Percentiles rank a stretch among this genome's conserved stretches.
Conservation (phyloP, 2,888 invertebrate genomes). For the Clusia tigrina region DNA sequence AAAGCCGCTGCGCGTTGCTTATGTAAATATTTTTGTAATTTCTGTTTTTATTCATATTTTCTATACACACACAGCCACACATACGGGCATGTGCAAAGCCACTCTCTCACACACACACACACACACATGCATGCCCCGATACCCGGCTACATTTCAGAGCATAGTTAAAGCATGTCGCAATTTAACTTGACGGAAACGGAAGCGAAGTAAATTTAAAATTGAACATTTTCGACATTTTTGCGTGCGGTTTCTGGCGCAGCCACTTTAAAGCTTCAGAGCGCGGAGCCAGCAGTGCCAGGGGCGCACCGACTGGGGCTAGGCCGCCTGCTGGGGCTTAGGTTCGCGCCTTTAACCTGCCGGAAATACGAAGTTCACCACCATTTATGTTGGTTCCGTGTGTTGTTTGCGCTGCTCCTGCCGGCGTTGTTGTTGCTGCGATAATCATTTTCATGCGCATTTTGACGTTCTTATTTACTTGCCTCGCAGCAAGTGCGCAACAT, state of each 20-base stretch:
- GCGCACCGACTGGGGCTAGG: too few relatives aligned
- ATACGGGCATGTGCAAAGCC: not conserved
- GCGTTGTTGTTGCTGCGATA: not conserved
- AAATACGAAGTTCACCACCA: constrained; percentile 19
- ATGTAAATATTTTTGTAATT: constrained; percentile 38
- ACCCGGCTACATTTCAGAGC: not conserved
- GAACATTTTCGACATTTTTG: constrained; percentile 12
- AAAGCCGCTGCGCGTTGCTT: not conserved
- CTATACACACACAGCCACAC: not conserved
- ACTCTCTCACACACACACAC: not conserved
- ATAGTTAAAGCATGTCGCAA: not conserved
- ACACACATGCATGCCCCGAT: constrained; percentile 7
- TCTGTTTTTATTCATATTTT: constrained; percentile 17
- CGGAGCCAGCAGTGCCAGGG: not conserved
- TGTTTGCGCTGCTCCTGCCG: not conserved
- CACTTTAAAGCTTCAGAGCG: not conserved
- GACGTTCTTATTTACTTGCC: not conserved
- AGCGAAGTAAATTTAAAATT: constrained; percentile 19
- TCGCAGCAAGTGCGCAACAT: too few relatives aligned
- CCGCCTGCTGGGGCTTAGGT: not conserved
- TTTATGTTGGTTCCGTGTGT: not conserved
- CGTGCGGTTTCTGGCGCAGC: not conserved
- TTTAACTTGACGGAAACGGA: constrained; percentile 16
- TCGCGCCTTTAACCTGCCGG: constrained; percentile 6
- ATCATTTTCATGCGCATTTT: constrained; percentile 19